These are phyloP conservation scores for Brachionus plicatilis DNA, from an alignment of 1,140 invertebrate genomes.

Conservation along the genomic window DNA sequence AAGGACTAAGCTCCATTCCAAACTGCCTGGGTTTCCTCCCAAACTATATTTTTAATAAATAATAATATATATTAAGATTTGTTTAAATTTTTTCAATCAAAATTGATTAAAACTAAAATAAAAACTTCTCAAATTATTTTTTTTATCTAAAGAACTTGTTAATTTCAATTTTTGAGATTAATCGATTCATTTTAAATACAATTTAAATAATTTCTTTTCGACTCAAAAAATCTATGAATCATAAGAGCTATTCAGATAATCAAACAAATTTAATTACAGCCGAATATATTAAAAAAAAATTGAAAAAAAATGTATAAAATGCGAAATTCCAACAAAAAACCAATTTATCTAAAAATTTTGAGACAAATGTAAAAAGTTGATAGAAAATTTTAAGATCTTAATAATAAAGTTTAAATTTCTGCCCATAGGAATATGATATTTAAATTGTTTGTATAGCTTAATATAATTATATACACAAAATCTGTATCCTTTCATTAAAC, in stretches of 20 bases:
- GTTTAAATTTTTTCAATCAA: neutral
- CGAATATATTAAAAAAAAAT: neutral
- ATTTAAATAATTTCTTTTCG: neutral
- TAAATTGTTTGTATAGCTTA: constrained; percentile 23
- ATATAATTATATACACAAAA: constrained; percentile 6
- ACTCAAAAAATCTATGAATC: neutral
- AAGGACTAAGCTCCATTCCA: too few relatives aligned
- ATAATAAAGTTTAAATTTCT: neutral
- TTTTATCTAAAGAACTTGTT: neutral
- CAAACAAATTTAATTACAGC: neutral
- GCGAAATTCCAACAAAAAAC: neutral
- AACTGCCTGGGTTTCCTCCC: too few relatives aligned
- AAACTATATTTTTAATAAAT: too few relatives aligned
- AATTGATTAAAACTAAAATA: neutral
- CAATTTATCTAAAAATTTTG: neutral
- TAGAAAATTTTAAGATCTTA: neutral
- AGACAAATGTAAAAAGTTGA: neutral
- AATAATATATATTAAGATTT: too few relatives aligned
- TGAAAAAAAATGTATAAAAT: neutral
- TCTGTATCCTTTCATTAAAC: neutral
- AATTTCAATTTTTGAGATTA: neutral
- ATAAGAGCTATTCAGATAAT: neutral
- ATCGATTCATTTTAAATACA: neutral
- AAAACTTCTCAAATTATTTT: neutral
- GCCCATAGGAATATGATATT: constrained; percentile 22